Evolutionary conservation across 2,797 vertebrate genomes (phyloP).

Genomic region (Danio albolineatus): DNA sequence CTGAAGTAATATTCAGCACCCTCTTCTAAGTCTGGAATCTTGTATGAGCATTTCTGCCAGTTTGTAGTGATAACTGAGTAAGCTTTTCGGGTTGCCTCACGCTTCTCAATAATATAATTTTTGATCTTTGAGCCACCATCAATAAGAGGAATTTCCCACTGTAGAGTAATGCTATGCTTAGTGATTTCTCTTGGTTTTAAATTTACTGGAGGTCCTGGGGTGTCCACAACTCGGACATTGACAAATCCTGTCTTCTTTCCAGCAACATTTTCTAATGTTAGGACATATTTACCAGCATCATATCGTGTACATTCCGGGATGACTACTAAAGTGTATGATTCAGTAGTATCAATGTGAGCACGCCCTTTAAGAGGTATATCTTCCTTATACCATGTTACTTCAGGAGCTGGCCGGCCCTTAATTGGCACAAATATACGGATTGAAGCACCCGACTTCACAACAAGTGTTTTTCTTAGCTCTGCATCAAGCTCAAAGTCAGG

Average conservation of each 20-base stretch:
- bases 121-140: constrained; percentile 96
- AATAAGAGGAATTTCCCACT: constrained; percentile 98
- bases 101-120: constrained; percentile 96
- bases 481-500: constrained; percentile 98
- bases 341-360: constrained; percentile 95
- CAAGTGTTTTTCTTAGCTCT: constrained; percentile 94
- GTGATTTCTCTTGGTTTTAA: constrained; percentile 94
- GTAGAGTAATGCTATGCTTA: constrained; percentile 92
- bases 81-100: constrained; percentile 94
- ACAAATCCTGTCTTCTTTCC: constrained; percentile 98
- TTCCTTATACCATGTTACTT: constrained; percentile 96
- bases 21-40: constrained; percentile 87
- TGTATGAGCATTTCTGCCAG: constrained; percentile 96
- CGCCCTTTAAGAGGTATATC: constrained; percentile 87
- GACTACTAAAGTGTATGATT: constrained; percentile 94
- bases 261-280: constrained; percentile 95
- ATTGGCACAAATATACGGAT: constrained; percentile 97
- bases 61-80: constrained; percentile 91
- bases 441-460: constrained; percentile 91
- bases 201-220: constrained; percentile 94
- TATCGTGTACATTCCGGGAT: constrained; percentile 96
- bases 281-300: constrained; percentile 95
- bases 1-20: constrained; percentile 97
- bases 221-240: constrained; percentile 95
- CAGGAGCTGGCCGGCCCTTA: constrained; percentile 92